Conservation (phyloP, 1,140 invertebrate genomes). For the Aradophagus sp. region DNA sequence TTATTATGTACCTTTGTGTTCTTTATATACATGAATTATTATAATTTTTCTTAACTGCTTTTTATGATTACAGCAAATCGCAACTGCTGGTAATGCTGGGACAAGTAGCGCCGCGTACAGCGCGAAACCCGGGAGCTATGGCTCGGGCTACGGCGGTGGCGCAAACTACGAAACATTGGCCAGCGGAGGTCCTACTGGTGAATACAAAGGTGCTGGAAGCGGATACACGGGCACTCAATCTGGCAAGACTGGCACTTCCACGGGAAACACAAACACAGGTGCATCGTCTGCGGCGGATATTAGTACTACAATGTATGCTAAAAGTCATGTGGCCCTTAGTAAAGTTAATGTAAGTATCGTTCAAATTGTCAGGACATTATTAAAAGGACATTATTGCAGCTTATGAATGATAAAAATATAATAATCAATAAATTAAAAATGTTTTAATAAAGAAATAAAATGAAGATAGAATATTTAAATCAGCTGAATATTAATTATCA, state of each 20-base stretch:
- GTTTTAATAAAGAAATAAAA: too few relatives aligned
- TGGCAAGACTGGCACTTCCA: conserved; percentile 72
- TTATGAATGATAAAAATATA: too few relatives aligned
- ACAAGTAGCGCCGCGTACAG: conserved; percentile 79
- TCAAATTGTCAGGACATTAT: too few relatives aligned
- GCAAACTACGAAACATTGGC: conserved; percentile 80
- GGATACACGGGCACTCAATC: conserved; percentile 72
- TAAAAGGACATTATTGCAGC: too few relatives aligned
- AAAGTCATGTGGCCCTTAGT: conserved; percentile 82
- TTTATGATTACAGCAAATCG: conserved; percentile 77
- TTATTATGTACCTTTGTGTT: too few relatives aligned
- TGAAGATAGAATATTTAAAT: too few relatives aligned
- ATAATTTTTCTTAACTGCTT: too few relatives aligned
- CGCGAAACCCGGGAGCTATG: conserved; percentile 80
- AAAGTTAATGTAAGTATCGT: conserved; percentile 82
- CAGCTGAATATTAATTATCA: too few relatives aligned
- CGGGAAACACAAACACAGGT: conserved; percentile 73
- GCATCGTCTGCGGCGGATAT: conserved; percentile 79
- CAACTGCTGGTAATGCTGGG: conserved; percentile 78
- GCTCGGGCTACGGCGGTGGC: conserved; percentile 78
- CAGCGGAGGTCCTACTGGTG: conserved; percentile 74
- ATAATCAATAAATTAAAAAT: too few relatives aligned
- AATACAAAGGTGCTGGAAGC: conserved; percentile 69
- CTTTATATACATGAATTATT: too few relatives aligned
- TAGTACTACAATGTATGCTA: conserved; percentile 81